Evolutionary conservation across 2,797 vertebrate genomes (phyloP).

Genomic region (Molossus molossus): DNA sequence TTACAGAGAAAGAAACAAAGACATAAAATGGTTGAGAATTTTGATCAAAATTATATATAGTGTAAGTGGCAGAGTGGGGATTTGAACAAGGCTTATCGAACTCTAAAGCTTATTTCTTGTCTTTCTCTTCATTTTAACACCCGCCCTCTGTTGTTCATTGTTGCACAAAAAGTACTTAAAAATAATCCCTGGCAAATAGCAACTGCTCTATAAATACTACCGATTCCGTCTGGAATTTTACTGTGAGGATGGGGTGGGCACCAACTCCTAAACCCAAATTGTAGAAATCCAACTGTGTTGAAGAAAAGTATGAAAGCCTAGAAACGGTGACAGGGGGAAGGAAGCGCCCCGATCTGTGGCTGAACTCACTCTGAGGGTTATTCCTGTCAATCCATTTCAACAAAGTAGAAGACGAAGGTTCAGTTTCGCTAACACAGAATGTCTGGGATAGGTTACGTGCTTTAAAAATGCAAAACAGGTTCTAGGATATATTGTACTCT

Average conservation of each 20-base stretch:
- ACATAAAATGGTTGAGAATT: constrained; percentile 28
- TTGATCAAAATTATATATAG: background rate
- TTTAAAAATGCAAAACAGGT: constrained; percentile 58
- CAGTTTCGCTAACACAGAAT: constrained; percentile 41
- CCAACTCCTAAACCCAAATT: background rate
- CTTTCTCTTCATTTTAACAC: background rate
- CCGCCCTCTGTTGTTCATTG: background rate
- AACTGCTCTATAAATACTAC: constrained; percentile 26
- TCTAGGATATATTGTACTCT: constrained; percentile 45
- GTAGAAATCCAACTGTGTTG: constrained; percentile 6
- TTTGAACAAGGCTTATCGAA: background rate
- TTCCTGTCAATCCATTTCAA: background rate
- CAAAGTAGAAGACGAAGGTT: background rate
- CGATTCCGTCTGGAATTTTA: background rate
- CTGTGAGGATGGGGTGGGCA: background rate
- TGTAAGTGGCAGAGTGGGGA: background rate
- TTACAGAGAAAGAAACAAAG: constrained; percentile 51
- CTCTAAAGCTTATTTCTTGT: background rate
- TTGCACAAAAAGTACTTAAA: background rate
- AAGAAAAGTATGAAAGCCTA: constrained; percentile 29
- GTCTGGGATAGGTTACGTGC: background rate
- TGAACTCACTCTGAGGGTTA: background rate
- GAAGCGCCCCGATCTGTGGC: background rate
- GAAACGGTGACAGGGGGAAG: background rate
- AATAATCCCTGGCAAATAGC: constrained; percentile 22